Base-by-base conservation (phyloP, 2,888 invertebrate genomes). In the Hypena proboscidalis region DNA sequence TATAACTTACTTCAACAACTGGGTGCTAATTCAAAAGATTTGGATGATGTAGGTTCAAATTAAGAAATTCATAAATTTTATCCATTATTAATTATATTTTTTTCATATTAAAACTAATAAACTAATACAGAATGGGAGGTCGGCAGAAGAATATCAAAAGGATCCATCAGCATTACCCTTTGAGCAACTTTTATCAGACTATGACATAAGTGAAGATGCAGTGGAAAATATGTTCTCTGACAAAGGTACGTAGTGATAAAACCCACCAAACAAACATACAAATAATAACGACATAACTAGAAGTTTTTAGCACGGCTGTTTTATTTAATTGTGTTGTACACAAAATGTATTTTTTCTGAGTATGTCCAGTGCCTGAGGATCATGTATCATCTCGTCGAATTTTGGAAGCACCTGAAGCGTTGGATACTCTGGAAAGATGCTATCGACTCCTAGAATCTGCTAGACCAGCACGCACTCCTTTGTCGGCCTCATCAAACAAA, bases 1-100 rank as follows among this genome's bases (percentile, higher is more conserved):
- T 97, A 95, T 80, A 96, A 96, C 79, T 92, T 97, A 37, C 89
- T 98, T 34, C 92, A 95, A 58, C 96, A 97, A 76, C 92, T 97
- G 42, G 98, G 98, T 33, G 96, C 96, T 20, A 96, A 98, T 85
- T 93, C 95, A 1, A 94, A 95, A 70, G 91, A 94, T 36, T 92
- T 94, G 58, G 98, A 98, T 84, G 96, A 96, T 80, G 97, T 97
- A 89, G 92, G 93, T 4, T 22, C 25, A 22, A 32, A 7, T 23
- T 31, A 25, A 8, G 25, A n/a, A 10, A 13, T 14, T 14, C 20
- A 9, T 6, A 6, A 1, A 30, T 23, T 20, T 8, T 9, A 1
- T 8, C 15, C 19, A 15, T 6, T 27, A 14, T 8, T n/a, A 14
- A 8, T 14, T 27, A 15, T 31, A 17, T 4, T 5, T 4, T 17